Evolutionary conservation across 2,888 invertebrate genomes (phyloP).

Genomic region (Andrena hattorfiana): DNA sequence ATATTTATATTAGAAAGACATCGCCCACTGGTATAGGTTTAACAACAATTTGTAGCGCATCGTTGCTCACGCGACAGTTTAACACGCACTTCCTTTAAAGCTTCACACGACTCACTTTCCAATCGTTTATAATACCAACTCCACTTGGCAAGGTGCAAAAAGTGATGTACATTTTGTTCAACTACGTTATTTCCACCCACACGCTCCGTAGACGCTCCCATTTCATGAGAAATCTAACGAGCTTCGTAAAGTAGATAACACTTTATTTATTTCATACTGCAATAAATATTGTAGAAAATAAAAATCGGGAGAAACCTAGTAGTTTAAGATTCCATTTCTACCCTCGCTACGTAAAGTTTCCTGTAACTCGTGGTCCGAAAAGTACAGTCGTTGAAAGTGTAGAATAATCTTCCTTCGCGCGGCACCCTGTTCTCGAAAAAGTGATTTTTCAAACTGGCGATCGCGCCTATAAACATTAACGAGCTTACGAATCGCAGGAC

Average conservation of each 20-base stretch:
- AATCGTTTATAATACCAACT: slow-evolving; percentile 28
- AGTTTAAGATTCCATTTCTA: slow-evolving; percentile 3
- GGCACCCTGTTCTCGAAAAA: neutral
- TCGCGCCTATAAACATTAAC: slow-evolving; percentile 1
- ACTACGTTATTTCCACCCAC: slow-evolving; percentile 5
- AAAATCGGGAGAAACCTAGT: slow-evolving; percentile 12
- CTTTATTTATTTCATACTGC: slow-evolving; percentile 23
- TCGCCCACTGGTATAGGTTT: slow-evolving; percentile 8
- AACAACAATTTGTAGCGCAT: slow-evolving; percentile 2
- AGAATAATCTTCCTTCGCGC: neutral
- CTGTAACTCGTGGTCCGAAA: neutral
- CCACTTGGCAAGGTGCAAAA: neutral
- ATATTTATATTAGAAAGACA: slow-evolving; percentile 12
- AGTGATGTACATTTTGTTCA: slow-evolving; percentile 6
- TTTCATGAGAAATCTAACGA: too few species aligned
- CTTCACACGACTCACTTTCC: slow-evolving; percentile 35
- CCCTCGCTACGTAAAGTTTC: neutral
- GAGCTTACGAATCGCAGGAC: neutral
- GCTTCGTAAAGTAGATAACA: neutral
- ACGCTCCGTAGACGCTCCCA: neutral
- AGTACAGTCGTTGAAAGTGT: neutral
- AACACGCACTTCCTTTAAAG: slow-evolving; percentile 35
- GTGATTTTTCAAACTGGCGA: neutral
- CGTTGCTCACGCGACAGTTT: slow-evolving; percentile 11
- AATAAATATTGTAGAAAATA: slow-evolving; percentile 19